phyloP scores from a whole-genome alignment of 1,140 invertebrate genomes.

The Philaenus spumarius region DNA sequence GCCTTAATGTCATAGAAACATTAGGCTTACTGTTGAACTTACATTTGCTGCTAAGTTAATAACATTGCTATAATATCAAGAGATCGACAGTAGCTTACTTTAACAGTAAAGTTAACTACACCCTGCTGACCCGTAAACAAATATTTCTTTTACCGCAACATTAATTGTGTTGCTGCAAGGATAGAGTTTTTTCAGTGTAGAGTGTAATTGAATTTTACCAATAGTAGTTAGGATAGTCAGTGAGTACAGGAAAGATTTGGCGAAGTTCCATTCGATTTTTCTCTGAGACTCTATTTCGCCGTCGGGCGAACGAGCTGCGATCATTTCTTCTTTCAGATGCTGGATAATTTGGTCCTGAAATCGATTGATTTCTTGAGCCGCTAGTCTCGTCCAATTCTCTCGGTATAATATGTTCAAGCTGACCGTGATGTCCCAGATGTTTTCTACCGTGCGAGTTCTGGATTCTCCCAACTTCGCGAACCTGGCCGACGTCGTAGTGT shows the following conservation, averaged over 20 bases:
- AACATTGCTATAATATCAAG: too few relatives aligned
- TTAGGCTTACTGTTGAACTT: too few relatives aligned
- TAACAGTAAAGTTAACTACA: too few relatives aligned
- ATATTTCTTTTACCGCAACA: too few relatives aligned
- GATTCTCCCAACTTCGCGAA: conserved; percentile 55
- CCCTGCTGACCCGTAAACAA: too few relatives aligned
- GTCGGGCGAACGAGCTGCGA: conserved; percentile 13
- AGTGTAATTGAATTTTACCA: too few relatives aligned
- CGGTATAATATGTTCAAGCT: conserved; percentile 88
- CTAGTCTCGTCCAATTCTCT: conserved; percentile 88
- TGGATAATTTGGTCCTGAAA: conserved; percentile 84
- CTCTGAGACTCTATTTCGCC: not conserved
- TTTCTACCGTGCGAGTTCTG: conserved; percentile 69
- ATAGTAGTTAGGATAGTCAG: conserved; percentile 94
- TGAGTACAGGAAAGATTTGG: conserved; percentile 91
- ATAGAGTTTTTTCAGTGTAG: too few relatives aligned
- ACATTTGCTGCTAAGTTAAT: too few relatives aligned
- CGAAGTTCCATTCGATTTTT: conserved; percentile 76
- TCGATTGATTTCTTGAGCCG: conserved; percentile 75
- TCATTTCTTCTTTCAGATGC: conserved; percentile 65
- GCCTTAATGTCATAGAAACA: too few relatives aligned
- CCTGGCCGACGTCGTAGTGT: conserved; percentile 40
- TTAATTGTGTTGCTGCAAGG: too few relatives aligned
- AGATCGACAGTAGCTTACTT: too few relatives aligned
- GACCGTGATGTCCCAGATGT: conserved; percentile 93